Evolutionary conservation across 2,797 vertebrate species (phyloP).

Genomic region (Lepus townsendii): DNA sequence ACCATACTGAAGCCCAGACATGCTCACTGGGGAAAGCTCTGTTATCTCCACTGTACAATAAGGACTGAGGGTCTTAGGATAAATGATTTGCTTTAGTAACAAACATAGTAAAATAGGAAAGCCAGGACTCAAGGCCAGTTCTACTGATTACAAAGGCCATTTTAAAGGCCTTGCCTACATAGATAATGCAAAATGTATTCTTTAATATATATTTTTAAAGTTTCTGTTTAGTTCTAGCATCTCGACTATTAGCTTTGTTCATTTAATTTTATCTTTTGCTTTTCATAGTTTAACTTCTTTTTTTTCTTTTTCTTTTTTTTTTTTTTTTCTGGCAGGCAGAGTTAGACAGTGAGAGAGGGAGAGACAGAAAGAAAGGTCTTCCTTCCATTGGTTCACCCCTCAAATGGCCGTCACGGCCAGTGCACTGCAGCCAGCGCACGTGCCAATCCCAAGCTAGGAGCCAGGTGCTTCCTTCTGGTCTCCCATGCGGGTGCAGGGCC

Average conservation of each 20-base stretch:
- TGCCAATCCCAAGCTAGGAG: too few relatives aligned
- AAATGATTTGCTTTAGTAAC: slow-evolving; percentile 1
- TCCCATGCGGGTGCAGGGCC: too few relatives aligned
- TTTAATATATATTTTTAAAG: neutral
- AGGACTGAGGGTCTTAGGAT: neutral
- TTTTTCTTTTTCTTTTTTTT: too few relatives aligned
- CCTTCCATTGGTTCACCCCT: too few relatives aligned
- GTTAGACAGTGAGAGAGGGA: too few relatives aligned
- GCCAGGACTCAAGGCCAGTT: neutral
- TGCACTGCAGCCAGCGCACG: too few relatives aligned
- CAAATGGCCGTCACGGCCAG: too few relatives aligned
- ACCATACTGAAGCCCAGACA: neutral
- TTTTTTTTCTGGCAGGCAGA: too few relatives aligned
- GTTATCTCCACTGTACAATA: neutral
- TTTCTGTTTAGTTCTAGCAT: slow-evolving; percentile 42
- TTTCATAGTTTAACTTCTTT: slow-evolving; percentile 42
- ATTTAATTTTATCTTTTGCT: slow-evolving; percentile 21
- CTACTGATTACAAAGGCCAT: neutral
- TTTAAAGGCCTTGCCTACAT: slow-evolving; percentile 37
- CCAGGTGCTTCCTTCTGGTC: too few relatives aligned
- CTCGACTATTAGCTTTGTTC: slow-evolving; percentile 44
- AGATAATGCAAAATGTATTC: neutral
- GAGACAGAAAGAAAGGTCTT: too few relatives aligned
- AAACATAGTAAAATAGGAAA: neutral
- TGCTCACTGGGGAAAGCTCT: slow-evolving; percentile 1